Base-by-base conservation (phyloP, 2,888 invertebrate species). In the Orgyia antiqua region DNA sequence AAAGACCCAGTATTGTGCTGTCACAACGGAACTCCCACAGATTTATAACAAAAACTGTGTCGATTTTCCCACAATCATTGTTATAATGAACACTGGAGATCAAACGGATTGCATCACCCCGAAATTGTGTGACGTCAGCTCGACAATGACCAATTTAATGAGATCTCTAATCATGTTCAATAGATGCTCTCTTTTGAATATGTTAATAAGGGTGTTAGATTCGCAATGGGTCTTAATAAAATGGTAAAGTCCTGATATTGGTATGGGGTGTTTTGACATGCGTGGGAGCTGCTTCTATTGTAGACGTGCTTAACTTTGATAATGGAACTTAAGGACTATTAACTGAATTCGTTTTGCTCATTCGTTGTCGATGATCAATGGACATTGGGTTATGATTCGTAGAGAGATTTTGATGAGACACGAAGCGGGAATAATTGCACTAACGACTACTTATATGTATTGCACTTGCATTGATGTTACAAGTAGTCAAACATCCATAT, bases 221-320 rank as follows among this genome's bases (percentile, higher is more conserved):
- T 43, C 36, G 43, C 33, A 36, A 45, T 35, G 45, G 71, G 23
- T 64, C 65, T 42, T 5, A 5, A 31, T 52, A 55, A 6, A 43
- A 31, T 68, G 68, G 78, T 43, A 38, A 37, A 23, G 36, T 23
- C 32, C 35, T 28, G 32, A 29, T 44, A 33, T 38, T 45, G 56
- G 58, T 68, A 71, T 69, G 59, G 84, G 80, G 80, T 84, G 80
- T 83, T 80, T 70, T 83, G 83, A 83, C 83, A 77, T 58, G 70
- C 82, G 86, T 84, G 86, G 86, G 84, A 83, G 82, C 76, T 50
- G 70, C 63, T 58, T 71, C 70, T 63, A 82, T 84, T 83, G 82
- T 84, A 60, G 42, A 59, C 69, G 73, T 80, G 82, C 83, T 84
- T 84, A 82, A 83, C 82, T 83, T 68, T 70, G 78, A 83, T 83